A percentile compares a stretch with the other conserved stretches of the same genome.
Evolutionary conservation across 1,140 invertebrate genomes (phyloP).

Genomic region (Magallana ariakensis): DNA sequence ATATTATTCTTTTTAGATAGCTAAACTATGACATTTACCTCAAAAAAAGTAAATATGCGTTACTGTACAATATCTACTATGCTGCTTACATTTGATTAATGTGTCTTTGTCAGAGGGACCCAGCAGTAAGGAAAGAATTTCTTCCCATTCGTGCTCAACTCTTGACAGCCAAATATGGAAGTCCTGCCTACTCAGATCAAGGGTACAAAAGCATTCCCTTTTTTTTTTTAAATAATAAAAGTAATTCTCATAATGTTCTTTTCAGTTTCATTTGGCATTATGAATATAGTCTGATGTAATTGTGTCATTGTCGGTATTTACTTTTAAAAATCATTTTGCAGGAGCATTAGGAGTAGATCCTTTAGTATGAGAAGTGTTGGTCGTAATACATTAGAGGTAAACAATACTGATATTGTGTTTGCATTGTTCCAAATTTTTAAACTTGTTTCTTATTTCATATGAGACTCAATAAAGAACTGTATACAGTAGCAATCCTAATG

Average conservation of each 20-base stretch:
- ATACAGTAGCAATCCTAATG: neutral
- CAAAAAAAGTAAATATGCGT: too few relatives aligned
- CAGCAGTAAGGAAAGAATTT: constrained; percentile 54
- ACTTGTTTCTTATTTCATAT: neutral
- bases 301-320: neutral
- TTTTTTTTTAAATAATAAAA: neutral
- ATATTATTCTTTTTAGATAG: too few relatives aligned
- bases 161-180: constrained; percentile 54
- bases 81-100: neutral
- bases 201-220: constrained; percentile 11
- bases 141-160: constrained; percentile 53
- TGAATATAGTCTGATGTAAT: neutral
- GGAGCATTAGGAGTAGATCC: constrained; percentile 83
- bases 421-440: neutral
- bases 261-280: neutral
- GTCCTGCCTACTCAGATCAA: constrained; percentile 56
- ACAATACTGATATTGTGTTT: neutral
- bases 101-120: constrained; percentile 44
- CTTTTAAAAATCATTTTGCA: constrained; percentile 64
- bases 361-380: constrained; percentile 83
- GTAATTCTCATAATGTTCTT: neutral
- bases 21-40: too few relatives aligned
- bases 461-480: neutral
- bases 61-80: too few relatives aligned
- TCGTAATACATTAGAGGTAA: constrained; percentile 81